Percentiles rank a stretch among this genome's conserved stretches.
These are phyloP conservation scores for Sinodicranocentrus sp. DNA, from an alignment of 2,888 invertebrate genomes.

Conservation along the genomic window DNA sequence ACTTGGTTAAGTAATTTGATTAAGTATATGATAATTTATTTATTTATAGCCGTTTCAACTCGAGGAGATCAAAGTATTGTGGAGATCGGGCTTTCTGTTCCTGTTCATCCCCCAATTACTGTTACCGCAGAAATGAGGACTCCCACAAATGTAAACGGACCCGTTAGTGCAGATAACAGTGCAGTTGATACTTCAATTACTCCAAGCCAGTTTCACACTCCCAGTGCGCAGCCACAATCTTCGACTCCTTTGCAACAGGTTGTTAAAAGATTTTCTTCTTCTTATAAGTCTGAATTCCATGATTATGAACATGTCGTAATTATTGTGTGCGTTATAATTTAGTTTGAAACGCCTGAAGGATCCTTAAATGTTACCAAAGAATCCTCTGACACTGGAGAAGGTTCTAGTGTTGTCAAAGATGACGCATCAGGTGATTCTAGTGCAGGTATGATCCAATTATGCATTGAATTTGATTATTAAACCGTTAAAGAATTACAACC, in stretches of 20 bases:
- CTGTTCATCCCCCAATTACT: too few relatives aligned
- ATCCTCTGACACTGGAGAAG: constrained; percentile 4
- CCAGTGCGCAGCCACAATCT: constrained; percentile 2
- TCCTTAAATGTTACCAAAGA: not conserved
- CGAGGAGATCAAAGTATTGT: constrained; percentile 17
- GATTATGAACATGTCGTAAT: too few relatives aligned
- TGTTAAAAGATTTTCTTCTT: too few relatives aligned
- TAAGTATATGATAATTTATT: too few relatives aligned
- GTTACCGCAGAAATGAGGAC: not conserved
- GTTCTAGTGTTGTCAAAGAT: constrained; percentile 21
- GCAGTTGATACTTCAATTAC: not conserved
- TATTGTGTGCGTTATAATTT: too few relatives aligned
- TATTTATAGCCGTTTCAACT: too few relatives aligned
- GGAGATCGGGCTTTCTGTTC: not conserved
- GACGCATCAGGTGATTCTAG: constrained; percentile 2
- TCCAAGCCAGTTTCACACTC: not conserved
- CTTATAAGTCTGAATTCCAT: too few relatives aligned
- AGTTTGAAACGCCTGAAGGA: too few relatives aligned
- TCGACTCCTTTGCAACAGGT: not conserved
- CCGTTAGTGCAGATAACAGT: constrained; percentile 41
- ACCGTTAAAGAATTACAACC: too few relatives aligned
- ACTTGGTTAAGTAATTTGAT: too few relatives aligned
- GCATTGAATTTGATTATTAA: too few relatives aligned
- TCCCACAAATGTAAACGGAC: constrained; percentile 32
- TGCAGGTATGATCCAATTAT: not conserved